Evolutionary conservation across 2,113 vertebrate species (phyloP).

Genomic region (Saguinus midas): DNA sequence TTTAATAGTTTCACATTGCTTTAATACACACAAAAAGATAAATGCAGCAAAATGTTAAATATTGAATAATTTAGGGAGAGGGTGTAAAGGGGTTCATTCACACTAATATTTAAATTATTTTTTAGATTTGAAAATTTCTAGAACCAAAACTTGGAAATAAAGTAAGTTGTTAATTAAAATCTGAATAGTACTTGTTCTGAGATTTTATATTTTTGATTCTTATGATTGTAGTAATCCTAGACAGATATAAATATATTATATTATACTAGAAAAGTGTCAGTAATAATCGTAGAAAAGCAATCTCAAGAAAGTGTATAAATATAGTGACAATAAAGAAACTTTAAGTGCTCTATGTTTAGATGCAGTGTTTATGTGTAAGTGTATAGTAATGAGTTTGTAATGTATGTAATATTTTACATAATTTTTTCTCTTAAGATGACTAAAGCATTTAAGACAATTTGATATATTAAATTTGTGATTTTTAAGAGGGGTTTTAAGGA

Average conservation of each 20-base stretch:
- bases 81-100: not conserved
- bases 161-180: not conserved
- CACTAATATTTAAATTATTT: not conserved
- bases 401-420: not conserved
- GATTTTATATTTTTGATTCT: not conserved
- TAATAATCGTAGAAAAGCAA: not conserved
- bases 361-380: not conserved
- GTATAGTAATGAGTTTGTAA: not conserved
- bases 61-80: not conserved
- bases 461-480: not conserved
- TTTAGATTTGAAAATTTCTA: not conserved
- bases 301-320: not conserved
- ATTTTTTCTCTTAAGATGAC: not conserved
- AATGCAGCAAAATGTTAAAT: not conserved
- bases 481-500: not conserved
- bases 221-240: not conserved
- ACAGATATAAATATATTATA: not conserved
- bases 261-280: not conserved
- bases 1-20: not conserved
- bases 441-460: not conserved
- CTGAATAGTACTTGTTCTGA: not conserved
- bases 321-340: not conserved
- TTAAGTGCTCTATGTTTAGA: not conserved
- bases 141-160: not conserved
- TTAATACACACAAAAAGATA: not conserved